These are phyloP conservation scores for Mesoligia furuncula DNA, from an alignment of 2,888 invertebrate genomes.

Conservation along the genomic window DNA sequence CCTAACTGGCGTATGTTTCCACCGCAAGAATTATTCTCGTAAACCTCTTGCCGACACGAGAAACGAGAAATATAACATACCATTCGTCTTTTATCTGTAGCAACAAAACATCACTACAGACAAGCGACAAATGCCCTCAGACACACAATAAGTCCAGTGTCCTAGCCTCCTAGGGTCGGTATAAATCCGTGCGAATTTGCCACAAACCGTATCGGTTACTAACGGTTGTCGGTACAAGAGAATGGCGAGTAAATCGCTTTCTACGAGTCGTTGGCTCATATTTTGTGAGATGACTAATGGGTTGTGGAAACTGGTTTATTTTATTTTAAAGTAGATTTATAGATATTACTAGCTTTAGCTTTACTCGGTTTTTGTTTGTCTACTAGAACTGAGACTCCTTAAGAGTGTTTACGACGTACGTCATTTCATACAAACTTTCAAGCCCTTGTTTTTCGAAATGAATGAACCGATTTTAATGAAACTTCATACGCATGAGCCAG, in stretches of 20 bases:
- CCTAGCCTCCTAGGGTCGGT: slow-evolving; percentile 1
- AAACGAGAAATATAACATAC: not conserved
- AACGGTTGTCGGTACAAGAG: slow-evolving; percentile 6
- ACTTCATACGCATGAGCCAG: too few species aligned
- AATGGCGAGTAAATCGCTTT: slow-evolving; percentile 27
- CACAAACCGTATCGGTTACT: slow-evolving; percentile 55
- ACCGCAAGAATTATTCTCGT: not conserved
- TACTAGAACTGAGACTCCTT: not conserved
- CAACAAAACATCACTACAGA: slow-evolving; percentile 16
- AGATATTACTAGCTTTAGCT: not conserved
- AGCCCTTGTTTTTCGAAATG: too few species aligned
- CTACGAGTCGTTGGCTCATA: slow-evolving; percentile 2
- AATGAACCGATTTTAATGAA: too few species aligned
- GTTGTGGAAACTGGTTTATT: not conserved
- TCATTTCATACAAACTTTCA: too few species aligned
- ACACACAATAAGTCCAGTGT: slow-evolving; percentile 36
- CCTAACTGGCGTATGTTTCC: not conserved
- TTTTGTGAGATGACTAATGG: slow-evolving; percentile 24
- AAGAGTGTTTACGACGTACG: too few species aligned
- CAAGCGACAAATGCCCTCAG: slow-evolving; percentile 34
- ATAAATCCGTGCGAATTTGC: slow-evolving; percentile 52
- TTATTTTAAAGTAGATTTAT: slow-evolving; percentile 14
- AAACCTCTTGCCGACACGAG: slow-evolving; percentile 3
- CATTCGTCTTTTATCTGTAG: not conserved
- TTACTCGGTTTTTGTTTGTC: not conserved